phyloP scores from a whole-genome alignment of 35 echinoderm and acorn worm species.

The Lytechinus variegatus region DNA sequence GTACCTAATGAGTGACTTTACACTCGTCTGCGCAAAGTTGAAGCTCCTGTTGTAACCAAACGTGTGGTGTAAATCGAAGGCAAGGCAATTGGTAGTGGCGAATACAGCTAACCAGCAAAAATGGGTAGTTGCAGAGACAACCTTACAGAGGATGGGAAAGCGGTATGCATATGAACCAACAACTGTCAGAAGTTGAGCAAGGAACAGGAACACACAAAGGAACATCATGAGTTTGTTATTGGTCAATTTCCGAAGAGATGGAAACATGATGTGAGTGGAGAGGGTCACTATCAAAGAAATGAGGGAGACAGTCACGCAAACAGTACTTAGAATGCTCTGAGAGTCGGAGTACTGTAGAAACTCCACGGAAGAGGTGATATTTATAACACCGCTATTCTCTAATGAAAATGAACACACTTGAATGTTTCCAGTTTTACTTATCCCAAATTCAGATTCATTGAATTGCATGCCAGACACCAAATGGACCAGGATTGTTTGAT shows the following conservation, averaged over 20 bases:
- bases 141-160: conserved; percentile 33
- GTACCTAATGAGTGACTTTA: neutral
- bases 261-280: conserved; percentile 56
- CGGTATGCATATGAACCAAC: conserved; percentile 1
- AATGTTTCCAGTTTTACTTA: neutral
- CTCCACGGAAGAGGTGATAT: neutral
- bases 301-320: conserved; percentile 44
- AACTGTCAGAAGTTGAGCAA: conserved; percentile 50
- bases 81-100: conserved; percentile 51
- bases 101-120: conserved; percentile 68
- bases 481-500: conserved; percentile 7
- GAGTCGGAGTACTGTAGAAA: conserved; percentile 31
- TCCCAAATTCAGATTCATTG: neutral
- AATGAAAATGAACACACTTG: conserved; percentile 38
- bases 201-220: conserved; percentile 58
- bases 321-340: conserved; percentile 48
- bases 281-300: conserved; percentile 23
- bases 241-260: conserved; percentile 50
- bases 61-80: conserved; percentile 50
- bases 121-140: conserved; percentile 50
- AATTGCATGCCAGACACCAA: neutral
- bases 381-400: neutral
- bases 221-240: conserved; percentile 58
- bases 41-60: conserved; percentile 29
- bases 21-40: conserved; percentile 21